A percentile compares a stretch with the other conserved stretches of the same genome.
Conservation (phyloP, 2,113 vertebrate species). For the Gambusia affinis region DNA sequence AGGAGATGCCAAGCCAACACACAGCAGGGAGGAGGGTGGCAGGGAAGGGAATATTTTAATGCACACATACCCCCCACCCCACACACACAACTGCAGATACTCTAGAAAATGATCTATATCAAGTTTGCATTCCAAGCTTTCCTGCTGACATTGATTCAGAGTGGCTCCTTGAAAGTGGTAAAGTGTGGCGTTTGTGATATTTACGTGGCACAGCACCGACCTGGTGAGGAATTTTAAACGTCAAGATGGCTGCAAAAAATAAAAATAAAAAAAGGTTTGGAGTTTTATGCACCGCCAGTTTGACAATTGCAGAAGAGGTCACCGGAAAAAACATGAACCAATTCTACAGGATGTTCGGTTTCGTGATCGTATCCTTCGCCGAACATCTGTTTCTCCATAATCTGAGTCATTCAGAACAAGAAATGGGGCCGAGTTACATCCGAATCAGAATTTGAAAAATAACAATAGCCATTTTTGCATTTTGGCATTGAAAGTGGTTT, state of each 20-base stretch:
- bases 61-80: conserved; percentile 3
- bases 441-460: no score
- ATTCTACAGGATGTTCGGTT: background rate
- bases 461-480: no score
- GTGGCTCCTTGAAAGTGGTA: conserved; percentile 34
- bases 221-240: conserved; percentile 22
- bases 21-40: conserved; percentile 24
- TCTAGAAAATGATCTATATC: conserved; percentile 40
- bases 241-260: conserved; percentile 36
- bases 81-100: background rate
- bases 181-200: conserved; percentile 13
- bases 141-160: conserved; percentile 51
- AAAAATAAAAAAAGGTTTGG: background rate
- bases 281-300: conserved; percentile 15
- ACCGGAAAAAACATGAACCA: background rate
- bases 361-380: background rate
- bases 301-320: background rate
- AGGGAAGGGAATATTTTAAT: conserved; percentile 52
- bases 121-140: conserved; percentile 46
- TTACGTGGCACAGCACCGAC: conserved; percentile 22
- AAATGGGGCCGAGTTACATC: background rate
- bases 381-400: background rate
- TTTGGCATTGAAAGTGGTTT: background rate
- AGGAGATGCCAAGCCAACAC: conserved; percentile 58
- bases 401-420: background rate